These are phyloP conservation scores for Macrosoma leucophasiata DNA, from an alignment of 2,888 invertebrate genomes.

Conservation along the genomic window DNA sequence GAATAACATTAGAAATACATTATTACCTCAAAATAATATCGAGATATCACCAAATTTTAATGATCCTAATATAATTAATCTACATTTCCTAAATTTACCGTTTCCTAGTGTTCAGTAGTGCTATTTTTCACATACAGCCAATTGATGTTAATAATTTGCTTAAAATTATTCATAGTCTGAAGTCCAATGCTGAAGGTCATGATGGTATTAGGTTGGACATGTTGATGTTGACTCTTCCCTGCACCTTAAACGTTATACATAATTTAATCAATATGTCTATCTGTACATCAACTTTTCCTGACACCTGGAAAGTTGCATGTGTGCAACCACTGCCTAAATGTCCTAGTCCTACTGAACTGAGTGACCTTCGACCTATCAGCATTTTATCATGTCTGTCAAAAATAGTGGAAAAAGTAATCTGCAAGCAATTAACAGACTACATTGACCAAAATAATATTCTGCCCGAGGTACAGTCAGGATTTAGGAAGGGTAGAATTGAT, in stretches of 20 bases:
- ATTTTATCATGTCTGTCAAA: conserved; percentile 15
- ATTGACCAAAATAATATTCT: conserved; percentile 11
- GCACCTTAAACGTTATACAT: conserved; percentile 1
- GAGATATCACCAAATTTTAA: no score
- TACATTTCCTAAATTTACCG: no score
- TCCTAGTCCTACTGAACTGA: conserved; percentile 7
- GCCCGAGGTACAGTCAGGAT: conserved; percentile 9
- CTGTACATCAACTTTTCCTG: conserved; percentile 7
- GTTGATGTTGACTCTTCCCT: conserved; percentile 4
- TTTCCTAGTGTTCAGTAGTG: no score
- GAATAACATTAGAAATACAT: no score
- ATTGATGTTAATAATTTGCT: no score
- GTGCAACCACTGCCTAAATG: conserved; percentile 17
- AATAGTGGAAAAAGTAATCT: conserved; percentile 15
- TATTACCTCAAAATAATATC: no score
- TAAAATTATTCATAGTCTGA: conserved; percentile 13
- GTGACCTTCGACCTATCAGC: conserved; percentile 22
- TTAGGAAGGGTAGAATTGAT: conserved; percentile 5
- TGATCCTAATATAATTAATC: no score
- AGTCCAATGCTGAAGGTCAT: conserved; percentile 11
- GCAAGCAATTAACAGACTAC: conserved; percentile 20
- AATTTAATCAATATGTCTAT: conserved; percentile 8
- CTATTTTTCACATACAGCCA: no score
- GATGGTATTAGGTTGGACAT: conserved; percentile 10
- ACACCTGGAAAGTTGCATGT: conserved; percentile 11